These are phyloP conservation scores for Nemopilema nomurai DNA, from an alignment of 30 jellyfish, hydroid and myxozoan species.

Conservation along the genomic window DNA sequence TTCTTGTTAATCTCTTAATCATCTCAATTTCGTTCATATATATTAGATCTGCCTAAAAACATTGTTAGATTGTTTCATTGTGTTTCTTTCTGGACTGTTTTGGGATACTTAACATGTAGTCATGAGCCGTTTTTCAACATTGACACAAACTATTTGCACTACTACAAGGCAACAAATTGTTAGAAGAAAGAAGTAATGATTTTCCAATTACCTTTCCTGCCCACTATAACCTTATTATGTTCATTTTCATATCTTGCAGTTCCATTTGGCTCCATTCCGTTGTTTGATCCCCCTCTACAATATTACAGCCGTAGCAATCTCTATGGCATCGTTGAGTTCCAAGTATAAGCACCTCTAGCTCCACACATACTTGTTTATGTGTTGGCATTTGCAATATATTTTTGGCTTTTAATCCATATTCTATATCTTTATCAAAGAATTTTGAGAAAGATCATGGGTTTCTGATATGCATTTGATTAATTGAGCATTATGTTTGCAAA, in stretches of 20 bases:
- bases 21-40: no score
- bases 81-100: no score
- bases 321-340: conserved; percentile 51
- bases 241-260: conserved; percentile 31
- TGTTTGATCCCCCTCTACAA: conserved; percentile 39
- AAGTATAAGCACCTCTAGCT: conserved; percentile 42
- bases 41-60: no score
- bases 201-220: neutral
- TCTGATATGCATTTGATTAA: conserved; percentile 13
- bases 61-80: no score
- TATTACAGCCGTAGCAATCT: conserved; percentile 6
- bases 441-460: conserved; percentile 40
- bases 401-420: conserved; percentile 31
- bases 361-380: conserved; percentile 22
- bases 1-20: no score
- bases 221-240: neutral
- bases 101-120: no score
- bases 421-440: conserved; percentile 18
- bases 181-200: neutral
- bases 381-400: conserved; percentile 29
- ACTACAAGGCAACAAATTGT: neutral
- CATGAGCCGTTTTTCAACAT: no score
- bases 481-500: conserved; percentile 41
- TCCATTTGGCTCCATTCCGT: conserved; percentile 57
- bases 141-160: conserved; percentile 29